Evolutionary conservation across 2,113 vertebrate species (phyloP), one percentile per base, ranked within the genome.

Genomic region (Tichodroma muraria): DNA sequence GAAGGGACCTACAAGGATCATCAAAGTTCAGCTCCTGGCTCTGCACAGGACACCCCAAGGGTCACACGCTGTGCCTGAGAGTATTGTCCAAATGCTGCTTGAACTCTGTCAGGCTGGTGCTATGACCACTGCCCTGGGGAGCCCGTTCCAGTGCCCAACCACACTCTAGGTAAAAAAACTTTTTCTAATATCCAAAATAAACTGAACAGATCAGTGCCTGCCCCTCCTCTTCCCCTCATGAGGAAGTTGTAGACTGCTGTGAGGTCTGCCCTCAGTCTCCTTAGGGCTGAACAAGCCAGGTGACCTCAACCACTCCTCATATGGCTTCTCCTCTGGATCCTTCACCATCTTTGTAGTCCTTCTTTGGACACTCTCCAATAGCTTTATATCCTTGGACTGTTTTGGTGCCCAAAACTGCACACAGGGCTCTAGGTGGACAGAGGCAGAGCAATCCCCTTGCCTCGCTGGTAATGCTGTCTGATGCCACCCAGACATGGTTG

Each of bases 401-500:
- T 73, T 13, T 37, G 25, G 9, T 57, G 22, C 27, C 13, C 18
- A 33, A 37, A 52, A 57, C 76, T 80, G 25, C 37, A 11, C 50
- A 65, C 50, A 65, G 31, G 27, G 42, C 31, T 42, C 0, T 1
- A 49, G 57, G 49, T 35, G 31, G 49, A 22, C 33, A 45, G 42
- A 49, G 49, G 49, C 13, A 35, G 3, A n/a, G 31, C 22, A 49
- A 3, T 50, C 35, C 17, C 25, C 11, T 80, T 16, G 31, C 40
- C 40, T 35, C 11, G 49, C 47, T 40, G 33, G 47, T 0, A 0
- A 14, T 70, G n/a, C 47, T 70, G 47, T n/a, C 40, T 56, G n/a
- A 14, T 63, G 40, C 0, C 1, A 40, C 15, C 7, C 13, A 38
- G 47, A 24, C 11, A 40, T 0, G 1, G 1, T 8, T 72, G 25